Base-by-base conservation (phyloP, 2,888 invertebrate species). In the Rhorus exstirpatorius region DNA sequence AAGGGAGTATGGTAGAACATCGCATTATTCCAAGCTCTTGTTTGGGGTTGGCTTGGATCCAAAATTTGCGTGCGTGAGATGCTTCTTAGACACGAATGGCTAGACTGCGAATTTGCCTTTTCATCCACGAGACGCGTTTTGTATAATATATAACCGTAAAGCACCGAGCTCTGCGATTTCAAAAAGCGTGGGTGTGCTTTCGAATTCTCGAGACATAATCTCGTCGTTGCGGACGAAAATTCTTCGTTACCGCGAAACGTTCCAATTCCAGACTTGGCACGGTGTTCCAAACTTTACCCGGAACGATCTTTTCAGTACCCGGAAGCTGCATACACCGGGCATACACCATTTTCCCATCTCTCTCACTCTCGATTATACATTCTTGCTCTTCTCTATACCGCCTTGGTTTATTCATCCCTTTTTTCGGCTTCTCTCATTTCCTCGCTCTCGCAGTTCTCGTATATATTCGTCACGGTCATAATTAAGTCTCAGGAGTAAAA, bases 191-290 rank as follows among this genome's bases (percentile, higher is more conserved):
- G 31, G 2, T 14, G 1, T 19, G 35, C 68, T 68, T 41, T 68
- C 8, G 46, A 14, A 10, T 21, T n/a, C 31, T n/a, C n/a, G n/a
- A n/a, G 65, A 58, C 10, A 38, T 10, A 72, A 46, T 79, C 51
- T 80, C 63, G 31, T 35, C 31, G 24, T 31, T 44, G 51, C 26
- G 44, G 35, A 65, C 41, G 63, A 68, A 61, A 70, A 76, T 75
- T 71, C 70, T 71, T 79, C 79, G 65, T 76, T 82, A 76, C 79
- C 75, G 65, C 79, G 65, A 79, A 79, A 79, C 70, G 53, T 55
- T 82, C 55, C 65, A 68, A 79, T 74, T 75, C 70, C 75, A 76
- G 75, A 82, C 65, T 79, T 79, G 82, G 82, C 82, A 79, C 71
- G 41, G 60, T 26, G 38, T 58, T 67, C 26, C 51, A 70, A 75